Conservation (phyloP, 2,888 invertebrate species). For the Carcina quercana region DNA sequence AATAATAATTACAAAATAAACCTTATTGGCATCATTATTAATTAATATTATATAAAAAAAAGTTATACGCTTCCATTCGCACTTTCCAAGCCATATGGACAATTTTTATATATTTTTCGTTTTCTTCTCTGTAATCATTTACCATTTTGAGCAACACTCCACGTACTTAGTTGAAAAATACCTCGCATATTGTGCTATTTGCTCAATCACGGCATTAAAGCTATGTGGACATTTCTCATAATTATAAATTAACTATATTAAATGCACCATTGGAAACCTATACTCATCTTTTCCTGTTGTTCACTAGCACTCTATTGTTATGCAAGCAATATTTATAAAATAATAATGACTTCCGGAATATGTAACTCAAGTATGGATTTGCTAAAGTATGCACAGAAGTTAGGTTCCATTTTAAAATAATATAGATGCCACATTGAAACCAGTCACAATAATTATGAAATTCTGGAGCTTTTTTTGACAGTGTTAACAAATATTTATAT, state of each 20-base stretch:
- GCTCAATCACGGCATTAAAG: slow-evolving; percentile 57
- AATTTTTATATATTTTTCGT: slow-evolving; percentile 42
- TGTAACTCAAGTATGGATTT: too few species aligned
- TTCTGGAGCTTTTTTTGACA: too few species aligned
- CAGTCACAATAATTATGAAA: too few species aligned
- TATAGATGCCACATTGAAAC: too few species aligned
- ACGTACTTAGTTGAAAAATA: slow-evolving; percentile 44
- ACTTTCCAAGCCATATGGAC: slow-evolving; percentile 59
- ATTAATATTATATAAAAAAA: slow-evolving; percentile 47
- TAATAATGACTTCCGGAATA: slow-evolving; percentile 41
- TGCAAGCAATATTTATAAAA: slow-evolving; percentile 55
- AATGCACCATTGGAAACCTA: slow-evolving; percentile 65
- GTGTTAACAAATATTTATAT: too few species aligned
- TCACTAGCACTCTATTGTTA: slow-evolving; percentile 36
- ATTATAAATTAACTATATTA: slow-evolving; percentile 69
- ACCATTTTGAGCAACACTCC: slow-evolving; percentile 55
- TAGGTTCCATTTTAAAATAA: too few species aligned
- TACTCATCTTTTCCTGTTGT: slow-evolving; percentile 33
- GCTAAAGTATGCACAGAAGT: too few species aligned
- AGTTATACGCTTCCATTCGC: slow-evolving; percentile 47
- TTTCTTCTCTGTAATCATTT: slow-evolving; percentile 29
- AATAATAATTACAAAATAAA: slow-evolving; percentile 73
- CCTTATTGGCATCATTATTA: slow-evolving; percentile 60
- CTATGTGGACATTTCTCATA: slow-evolving; percentile 64
- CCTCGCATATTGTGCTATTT: slow-evolving; percentile 56